A percentile compares a stretch with the other conserved stretches of the same genome.
phyloP scores from a whole-genome alignment of 2,113 vertebrate genomes.

The Petromus typicus region DNA sequence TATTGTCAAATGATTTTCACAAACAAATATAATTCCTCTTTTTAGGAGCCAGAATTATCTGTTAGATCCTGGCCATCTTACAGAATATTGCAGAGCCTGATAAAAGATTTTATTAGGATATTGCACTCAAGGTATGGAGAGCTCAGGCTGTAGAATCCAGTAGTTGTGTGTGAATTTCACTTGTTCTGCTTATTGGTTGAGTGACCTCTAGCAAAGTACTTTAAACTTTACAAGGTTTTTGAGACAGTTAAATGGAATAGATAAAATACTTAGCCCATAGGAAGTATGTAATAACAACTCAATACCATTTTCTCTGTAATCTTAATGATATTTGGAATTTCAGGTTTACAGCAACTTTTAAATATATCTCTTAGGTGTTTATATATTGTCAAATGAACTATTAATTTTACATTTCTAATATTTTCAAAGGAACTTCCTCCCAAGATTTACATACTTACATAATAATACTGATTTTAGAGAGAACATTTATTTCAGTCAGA shows the following conservation, averaged over 20 bases:
- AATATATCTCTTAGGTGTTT: not conserved
- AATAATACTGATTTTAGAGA: not conserved
- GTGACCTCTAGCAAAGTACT: not conserved
- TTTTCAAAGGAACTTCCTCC: not conserved
- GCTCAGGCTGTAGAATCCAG: not conserved
- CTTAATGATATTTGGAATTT: constrained; percentile 41
- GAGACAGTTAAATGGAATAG: constrained; percentile 4
- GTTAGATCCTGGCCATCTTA: not conserved
- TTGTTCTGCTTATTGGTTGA: not conserved
- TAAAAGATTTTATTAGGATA: not conserved
- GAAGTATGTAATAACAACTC: not conserved
- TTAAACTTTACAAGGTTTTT: not conserved
- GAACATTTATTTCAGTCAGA: not conserved
- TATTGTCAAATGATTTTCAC: not conserved
- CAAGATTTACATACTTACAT: not conserved
- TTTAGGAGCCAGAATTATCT: not conserved
- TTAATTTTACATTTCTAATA: not conserved
- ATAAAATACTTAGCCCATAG: not conserved
- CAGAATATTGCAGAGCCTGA: not conserved
- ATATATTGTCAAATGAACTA: not conserved
- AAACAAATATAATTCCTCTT: not conserved
- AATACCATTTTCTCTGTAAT: not conserved
- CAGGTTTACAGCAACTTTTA: constrained; percentile 26
- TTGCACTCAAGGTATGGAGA: not conserved
- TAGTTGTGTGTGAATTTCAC: not conserved